These are phyloP conservation scores for Chloropsis cyanopogon DNA, from an alignment of 2,113 vertebrate species.

Conservation along the genomic window DNA sequence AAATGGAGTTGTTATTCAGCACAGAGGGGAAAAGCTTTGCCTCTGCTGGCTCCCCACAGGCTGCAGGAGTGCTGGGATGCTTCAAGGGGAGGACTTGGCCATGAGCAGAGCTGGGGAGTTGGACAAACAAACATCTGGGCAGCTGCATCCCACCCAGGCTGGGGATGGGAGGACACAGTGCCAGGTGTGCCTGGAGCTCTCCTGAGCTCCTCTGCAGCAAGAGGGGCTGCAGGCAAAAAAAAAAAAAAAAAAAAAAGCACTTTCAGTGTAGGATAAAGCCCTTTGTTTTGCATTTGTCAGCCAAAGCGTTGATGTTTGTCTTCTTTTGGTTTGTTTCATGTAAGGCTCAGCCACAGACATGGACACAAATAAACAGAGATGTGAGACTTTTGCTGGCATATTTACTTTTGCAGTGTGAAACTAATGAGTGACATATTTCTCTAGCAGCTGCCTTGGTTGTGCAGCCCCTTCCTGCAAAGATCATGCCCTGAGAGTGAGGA, in stretches of 20 bases:
- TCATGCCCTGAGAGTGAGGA: neutral
- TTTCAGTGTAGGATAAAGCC: neutral
- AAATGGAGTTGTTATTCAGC: neutral
- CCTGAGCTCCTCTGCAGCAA: neutral
- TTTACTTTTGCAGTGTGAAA: slow-evolving; percentile 65
- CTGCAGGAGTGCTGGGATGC: neutral
- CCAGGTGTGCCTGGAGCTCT: neutral
- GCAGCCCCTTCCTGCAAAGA: slow-evolving; percentile 44
- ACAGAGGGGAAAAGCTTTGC: neutral
- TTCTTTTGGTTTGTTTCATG: slow-evolving; percentile 35
- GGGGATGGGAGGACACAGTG: neutral
- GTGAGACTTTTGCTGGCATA: slow-evolving; percentile 39
- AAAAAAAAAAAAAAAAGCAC: neutral
- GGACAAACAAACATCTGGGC: slow-evolving; percentile 29
- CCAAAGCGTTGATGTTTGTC: slow-evolving; percentile 17
- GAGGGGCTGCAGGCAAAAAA: too few relatives aligned
- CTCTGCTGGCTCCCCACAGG: neutral
- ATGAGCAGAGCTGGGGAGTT: neutral
- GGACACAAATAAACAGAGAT: slow-evolving; percentile 67
- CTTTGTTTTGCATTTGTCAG: slow-evolving; percentile 46
- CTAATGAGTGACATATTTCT: slow-evolving; percentile 69
- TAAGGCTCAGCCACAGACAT: slow-evolving; percentile 20
- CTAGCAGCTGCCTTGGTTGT: slow-evolving; percentile 59
- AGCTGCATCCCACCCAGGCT: slow-evolving; percentile 39
- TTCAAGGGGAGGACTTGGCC: neutral